Base-by-base conservation (phyloP, 1,140 invertebrate genomes). In the Bombyx mori region DNA sequence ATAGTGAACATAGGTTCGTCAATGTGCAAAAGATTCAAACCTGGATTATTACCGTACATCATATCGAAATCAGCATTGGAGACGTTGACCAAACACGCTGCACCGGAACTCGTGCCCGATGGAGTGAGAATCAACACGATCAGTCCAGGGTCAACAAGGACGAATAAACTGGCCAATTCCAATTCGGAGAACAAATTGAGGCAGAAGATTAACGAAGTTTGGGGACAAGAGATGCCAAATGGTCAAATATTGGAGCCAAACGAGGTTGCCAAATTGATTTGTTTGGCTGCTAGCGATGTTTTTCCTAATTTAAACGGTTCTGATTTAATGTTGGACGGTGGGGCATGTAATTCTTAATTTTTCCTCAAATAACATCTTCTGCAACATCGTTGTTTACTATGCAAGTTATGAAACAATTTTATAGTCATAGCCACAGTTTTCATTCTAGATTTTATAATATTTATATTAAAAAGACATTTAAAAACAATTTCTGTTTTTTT, bases 281-380 rank as follows among this genome's bases (percentile, higher is more conserved):
- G 91, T 44, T 95, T 96, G 77, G 83, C 96, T 10, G 95, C 95
- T 1, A 94, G 93, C 46, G 91, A 94, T 64, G 87, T 90, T 64
- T 90, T 94, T 26, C 92, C 91, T 59, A 95, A 93, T 75, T 92
- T 94, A 18, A 96, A 94, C 53, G 95, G 95, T 9, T 92, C 89
- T 42, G 91, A 88, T 42, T 55, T 97, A 42, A 90, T 93, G 26
- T 90, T 97, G n/a, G 95, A 97, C 90, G 95, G 95, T 47, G 95
- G 65, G 9, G 50, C 61, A 6, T 63, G 55, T 48, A 60, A 56
- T 22, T 51, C 59, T 42, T 68, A 52, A 35, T 42, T 52, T 52
- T 8, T 35, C 26, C 26, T 35, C 26, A 35, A 2, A 35, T 35
- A 35, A 35, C 1, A 35, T 35, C 26, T 35, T 35, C 26, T 3